phyloP scores from a whole-genome alignment of 2,888 invertebrate genomes.

The Strigamia transsilvanica region DNA sequence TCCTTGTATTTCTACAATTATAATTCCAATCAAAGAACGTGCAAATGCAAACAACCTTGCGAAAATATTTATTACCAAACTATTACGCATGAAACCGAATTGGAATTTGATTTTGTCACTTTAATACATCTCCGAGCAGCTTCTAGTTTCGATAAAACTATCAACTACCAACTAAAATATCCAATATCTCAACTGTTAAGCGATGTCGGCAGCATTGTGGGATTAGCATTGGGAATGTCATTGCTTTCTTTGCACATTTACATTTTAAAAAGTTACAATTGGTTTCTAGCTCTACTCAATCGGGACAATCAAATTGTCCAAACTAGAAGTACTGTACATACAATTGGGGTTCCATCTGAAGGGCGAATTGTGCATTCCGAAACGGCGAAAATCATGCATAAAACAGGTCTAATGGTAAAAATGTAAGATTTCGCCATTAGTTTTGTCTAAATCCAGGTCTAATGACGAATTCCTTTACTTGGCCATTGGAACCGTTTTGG shows the following conservation, averaged over 20 bases:
- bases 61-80: not conserved
- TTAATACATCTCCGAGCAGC: not conserved
- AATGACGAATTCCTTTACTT: too few relatives aligned
- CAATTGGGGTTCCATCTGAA: too few relatives aligned
- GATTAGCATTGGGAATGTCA: not conserved
- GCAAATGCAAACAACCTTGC: not conserved
- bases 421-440: too few relatives aligned
- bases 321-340: too few relatives aligned
- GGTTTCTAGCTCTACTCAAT: too few relatives aligned
- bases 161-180: not conserved
- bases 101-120: not conserved
- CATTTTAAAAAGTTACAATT: not conserved
- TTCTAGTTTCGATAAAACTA: not conserved
- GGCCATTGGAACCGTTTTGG: too few relatives aligned
- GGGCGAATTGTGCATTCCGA: too few relatives aligned
- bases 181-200: not conserved
- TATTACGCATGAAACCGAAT: not conserved
- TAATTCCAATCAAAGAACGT: not conserved
- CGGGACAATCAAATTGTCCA: too few relatives aligned
- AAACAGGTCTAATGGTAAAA: too few relatives aligned
- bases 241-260: not conserved
- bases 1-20: not conserved
- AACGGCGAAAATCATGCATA: too few relatives aligned
- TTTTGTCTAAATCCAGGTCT: too few relatives aligned
- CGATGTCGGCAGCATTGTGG: not conserved